Evolutionary conservation across 2,797 vertebrate genomes (phyloP).

Genomic region (Diceros bicornis): DNA sequence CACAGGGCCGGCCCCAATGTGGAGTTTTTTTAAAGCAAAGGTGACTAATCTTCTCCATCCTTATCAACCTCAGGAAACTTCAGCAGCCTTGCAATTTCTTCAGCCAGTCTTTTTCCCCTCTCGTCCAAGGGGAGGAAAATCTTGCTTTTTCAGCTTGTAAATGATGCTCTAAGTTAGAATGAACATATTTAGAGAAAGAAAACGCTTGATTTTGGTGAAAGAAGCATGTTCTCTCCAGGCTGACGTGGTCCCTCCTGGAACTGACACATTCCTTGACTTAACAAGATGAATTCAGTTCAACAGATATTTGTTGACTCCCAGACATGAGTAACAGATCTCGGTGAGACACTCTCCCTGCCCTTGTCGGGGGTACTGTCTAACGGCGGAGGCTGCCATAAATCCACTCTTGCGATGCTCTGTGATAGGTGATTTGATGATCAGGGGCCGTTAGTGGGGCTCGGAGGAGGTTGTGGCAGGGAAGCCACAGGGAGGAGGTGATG

Average conservation of each 20-base stretch:
- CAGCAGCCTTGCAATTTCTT: background rate
- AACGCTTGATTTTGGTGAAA: background rate
- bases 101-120: background rate
- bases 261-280: background rate
- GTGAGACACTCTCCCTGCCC: rapidly evolving
- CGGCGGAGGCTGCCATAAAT: background rate
- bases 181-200: background rate
- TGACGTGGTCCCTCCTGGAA: rapidly evolving
- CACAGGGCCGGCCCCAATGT: background rate
- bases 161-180: background rate
- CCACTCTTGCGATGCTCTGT: background rate
- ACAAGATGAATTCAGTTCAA: background rate
- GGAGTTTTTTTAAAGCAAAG: background rate
- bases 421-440: background rate
- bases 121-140: background rate
- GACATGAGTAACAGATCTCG: rapidly evolving
- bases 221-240: background rate
- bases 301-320: background rate
- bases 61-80: background rate
- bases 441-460: no score
- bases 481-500: background rate
- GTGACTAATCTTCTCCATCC: background rate
- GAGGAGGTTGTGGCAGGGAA: background rate
- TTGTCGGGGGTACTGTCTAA: rapidly evolving
- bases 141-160: background rate